Base-by-base conservation (phyloP, 2,797 vertebrate genomes). In the Phrynocephalus guinanensis region DNA sequence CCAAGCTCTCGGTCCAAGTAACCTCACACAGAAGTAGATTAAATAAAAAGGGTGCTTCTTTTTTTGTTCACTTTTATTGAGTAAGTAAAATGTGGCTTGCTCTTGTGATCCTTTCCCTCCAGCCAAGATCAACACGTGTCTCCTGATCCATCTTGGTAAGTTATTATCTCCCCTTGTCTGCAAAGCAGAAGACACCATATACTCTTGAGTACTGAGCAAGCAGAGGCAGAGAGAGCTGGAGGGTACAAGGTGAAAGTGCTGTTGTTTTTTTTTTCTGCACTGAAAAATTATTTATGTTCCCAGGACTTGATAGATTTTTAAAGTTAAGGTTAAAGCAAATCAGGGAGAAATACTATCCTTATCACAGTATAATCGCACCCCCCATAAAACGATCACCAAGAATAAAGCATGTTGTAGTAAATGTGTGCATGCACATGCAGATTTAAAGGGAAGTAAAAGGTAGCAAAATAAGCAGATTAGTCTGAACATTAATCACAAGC, bases 1-100 rank as follows among this genome's bases (percentile, higher is more conserved):
- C 24, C 56, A 28, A 52, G 68, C 3, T 68, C 30, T 30, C 66
- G 22, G 33, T 63, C 16, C 67, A 67, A 77, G 50, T 44, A 75
- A 56, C 75, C 44, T 82, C 28, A 71, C 28, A 67, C 76, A 79
- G n/a, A 52, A 28, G 63, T 73, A 68, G 18, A 85, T 85, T 68
- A 30, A 48, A 86, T 56, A 50, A 52, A 50, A 48, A 48, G 7
- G 4, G 16, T 63, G 7, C 50, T 75, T 75, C 60, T 8, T 5
- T 63, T 63, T 63, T 20, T 18, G 5, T 63, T 63, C 60, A 15
- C 16, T 63, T 63, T 16, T 20, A 63, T 20, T 63, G 28, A 85
- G 78, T 68, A 50, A n/a, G 80, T 71, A 48, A 50, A 67, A 48
- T 28, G 10, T 24, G 26, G 26, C 15, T 38, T 66, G 18, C n/a